A percentile compares a stretch with the other conserved stretches of the same genome.
Conservation (phyloP, 2,113 vertebrate genomes). For the Oxyruncus cristatus region DNA sequence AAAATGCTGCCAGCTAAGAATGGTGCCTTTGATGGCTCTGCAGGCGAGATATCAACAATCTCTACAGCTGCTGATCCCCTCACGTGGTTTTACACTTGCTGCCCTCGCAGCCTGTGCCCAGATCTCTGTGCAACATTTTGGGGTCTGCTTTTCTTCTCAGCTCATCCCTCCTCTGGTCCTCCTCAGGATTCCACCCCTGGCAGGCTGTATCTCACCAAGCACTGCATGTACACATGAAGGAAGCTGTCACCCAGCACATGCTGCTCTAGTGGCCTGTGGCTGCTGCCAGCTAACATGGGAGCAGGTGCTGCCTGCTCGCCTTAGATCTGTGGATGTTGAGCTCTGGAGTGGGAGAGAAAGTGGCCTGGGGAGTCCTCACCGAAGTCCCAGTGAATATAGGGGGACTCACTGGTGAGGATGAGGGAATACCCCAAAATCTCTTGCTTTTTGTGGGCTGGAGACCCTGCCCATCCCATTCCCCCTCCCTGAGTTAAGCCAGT, state of each 20-base stretch:
- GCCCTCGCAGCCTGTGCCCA: neutral
- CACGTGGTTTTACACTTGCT: neutral
- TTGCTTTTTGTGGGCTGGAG: neutral
- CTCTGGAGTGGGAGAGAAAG: rapidly evolving
- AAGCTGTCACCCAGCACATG: neutral
- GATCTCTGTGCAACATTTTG: rapidly evolving
- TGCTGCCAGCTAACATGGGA: neutral
- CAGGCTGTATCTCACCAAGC: neutral
- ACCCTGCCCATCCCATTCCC: neutral
- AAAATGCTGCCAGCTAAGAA: neutral
- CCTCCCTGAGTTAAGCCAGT: rapidly evolving
- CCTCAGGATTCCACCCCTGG: neutral
- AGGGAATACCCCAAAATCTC: neutral
- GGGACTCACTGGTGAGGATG: rapidly evolving
- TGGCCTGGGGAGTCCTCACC: neutral
- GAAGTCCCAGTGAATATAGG: no score
- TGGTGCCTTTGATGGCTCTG: slow-evolving; percentile 8
- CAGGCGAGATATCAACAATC: neutral
- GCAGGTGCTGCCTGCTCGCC: neutral
- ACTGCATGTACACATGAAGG: neutral
- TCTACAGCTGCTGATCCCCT: neutral
- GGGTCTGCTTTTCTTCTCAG: neutral
- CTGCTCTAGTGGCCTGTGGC: neutral
- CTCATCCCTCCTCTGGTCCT: neutral
- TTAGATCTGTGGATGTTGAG: no score